Conservation (phyloP, 2,113 vertebrate species). For the Elanoides forficatus region DNA sequence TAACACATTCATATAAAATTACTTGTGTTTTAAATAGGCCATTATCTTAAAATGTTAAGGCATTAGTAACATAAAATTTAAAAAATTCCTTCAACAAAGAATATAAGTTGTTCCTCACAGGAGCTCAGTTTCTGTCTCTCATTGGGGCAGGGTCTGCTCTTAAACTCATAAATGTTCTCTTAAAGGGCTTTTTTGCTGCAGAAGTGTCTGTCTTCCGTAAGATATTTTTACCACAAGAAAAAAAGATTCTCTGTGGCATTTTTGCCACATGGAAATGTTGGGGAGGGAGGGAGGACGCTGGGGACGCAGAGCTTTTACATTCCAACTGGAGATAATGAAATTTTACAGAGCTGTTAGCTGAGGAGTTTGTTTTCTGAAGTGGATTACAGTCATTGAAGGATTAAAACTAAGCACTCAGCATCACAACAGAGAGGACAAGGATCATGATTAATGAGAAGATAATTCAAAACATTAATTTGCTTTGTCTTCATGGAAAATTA, state of each 20-base stretch:
- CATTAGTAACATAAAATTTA: neutral
- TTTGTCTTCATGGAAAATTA: neutral
- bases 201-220: neutral
- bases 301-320: neutral
- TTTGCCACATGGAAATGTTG: neutral
- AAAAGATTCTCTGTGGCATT: neutral
- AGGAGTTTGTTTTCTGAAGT: neutral
- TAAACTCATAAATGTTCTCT: slow-evolving; percentile 3
- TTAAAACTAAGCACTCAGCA: neutral
- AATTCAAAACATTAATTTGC: neutral
- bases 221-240: neutral
- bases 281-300: neutral
- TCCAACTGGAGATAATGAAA: neutral
- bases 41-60: neutral
- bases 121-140: slow-evolving; percentile 1
- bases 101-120: neutral
- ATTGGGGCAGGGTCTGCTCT: neutral
- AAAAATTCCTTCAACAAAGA: neutral
- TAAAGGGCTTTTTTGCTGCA: neutral
- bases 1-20: neutral
- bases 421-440: neutral
- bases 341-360: neutral
- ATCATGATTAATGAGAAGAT: neutral
- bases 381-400: neutral
- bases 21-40: neutral